These are phyloP conservation scores for Porites lobata DNA, from an alignment of 92 coral and sea anemone species.

Conservation along the genomic window DNA sequence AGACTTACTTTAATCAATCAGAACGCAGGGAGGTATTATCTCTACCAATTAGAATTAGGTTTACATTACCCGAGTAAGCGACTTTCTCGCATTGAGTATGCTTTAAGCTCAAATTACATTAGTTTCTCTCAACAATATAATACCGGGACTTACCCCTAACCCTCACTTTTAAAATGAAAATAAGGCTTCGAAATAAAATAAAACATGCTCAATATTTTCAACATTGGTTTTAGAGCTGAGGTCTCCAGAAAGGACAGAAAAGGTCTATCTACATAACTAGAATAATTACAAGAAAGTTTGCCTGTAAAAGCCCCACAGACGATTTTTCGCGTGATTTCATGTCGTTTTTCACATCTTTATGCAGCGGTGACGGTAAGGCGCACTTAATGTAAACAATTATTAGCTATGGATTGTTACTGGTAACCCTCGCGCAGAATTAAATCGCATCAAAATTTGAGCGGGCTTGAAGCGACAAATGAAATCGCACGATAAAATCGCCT, in stretches of 20 bases:
- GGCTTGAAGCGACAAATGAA: too few species aligned
- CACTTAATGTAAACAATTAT: too few species aligned
- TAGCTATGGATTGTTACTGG: too few species aligned
- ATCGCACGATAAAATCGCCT: too few species aligned
- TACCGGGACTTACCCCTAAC: not conserved
- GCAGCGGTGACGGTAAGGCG: too few species aligned
- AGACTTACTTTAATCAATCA: not conserved
- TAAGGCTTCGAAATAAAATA: not conserved
- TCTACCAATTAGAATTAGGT: not conserved
- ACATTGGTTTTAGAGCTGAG: constrained; percentile 4
- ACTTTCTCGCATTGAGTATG: too few species aligned
- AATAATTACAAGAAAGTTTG: constrained; percentile 22
- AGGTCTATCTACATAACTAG: constrained; percentile 40
- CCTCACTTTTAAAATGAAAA: too few species aligned
- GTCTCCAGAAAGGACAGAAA: constrained; percentile 14
- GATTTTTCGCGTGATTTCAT: too few species aligned
- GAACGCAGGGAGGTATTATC: not conserved
- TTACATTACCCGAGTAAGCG: not conserved
- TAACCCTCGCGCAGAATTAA: too few species aligned
- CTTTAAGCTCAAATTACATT: not conserved
- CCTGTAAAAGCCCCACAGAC: not conserved
- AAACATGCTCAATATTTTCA: not conserved
- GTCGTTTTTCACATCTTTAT: too few species aligned
- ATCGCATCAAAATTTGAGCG: too few species aligned
- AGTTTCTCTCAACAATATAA: not conserved